Evolutionary conservation across 2,888 invertebrate genomes (phyloP), one percentile per base, ranked within the genome.

Genomic region (Rapana venosa): DNA sequence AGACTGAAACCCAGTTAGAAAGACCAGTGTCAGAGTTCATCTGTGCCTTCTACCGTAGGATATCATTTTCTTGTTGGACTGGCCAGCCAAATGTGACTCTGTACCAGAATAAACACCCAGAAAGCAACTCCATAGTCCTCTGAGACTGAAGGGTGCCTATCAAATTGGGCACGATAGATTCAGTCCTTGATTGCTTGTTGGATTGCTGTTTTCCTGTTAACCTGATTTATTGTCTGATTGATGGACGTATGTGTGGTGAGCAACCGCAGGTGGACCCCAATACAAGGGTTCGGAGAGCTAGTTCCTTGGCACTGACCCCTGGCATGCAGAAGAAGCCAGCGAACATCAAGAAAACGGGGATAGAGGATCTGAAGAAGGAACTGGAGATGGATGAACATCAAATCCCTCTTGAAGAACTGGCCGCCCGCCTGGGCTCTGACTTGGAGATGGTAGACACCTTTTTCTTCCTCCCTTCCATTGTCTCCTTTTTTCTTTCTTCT

Each of bases 361-460:
- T 99, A 97, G 99, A 99, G 97, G 99, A 99, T 97, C 97, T 99
- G 96, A 99, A 99, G 97, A 99, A 99, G 97, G 99, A 99, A 97
- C 97, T 99, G 97, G 98, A 99, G 97, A 99, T 99, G 97, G 99
- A 99, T 97, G 99, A 98, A 97, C 99, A 99, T 97, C 98, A 98
- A 97, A 98, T 99, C 96, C 97, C 99, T 96, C 97, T 99, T 94
- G 99, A 99, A 97, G 99, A 99, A 97, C 97, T 99, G 95, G 99
- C 98, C 97, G 98, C 98, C 97, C 97, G 99, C 97, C 98, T 99
- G 97, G 98, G 98, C 96, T 98, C 99, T 96, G 98, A 99, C 97
- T 98, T 99, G 95, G 98, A 98, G 97, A 98, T 98, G 97, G 99
- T 99, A 97, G 97, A 98, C 92, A 17, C 2, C 47, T 47, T 47